These are phyloP conservation scores for Acanthosepion esculentum DNA, from an alignment of 2,888 invertebrate species.

Conservation along the genomic window DNA sequence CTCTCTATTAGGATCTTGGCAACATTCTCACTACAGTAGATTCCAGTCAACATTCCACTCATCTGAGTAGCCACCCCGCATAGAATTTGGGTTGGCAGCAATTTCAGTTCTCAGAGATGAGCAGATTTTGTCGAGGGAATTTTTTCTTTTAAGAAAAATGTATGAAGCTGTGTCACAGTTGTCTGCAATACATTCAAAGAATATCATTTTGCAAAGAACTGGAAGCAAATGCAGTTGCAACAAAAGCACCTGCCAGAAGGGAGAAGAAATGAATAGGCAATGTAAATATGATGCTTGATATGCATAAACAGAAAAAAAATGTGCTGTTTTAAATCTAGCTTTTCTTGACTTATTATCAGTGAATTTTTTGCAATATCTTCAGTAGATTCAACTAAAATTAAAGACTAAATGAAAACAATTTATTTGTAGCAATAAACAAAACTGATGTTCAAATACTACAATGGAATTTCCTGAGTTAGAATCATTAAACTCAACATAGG, in stretches of 20 bases:
- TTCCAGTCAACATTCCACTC: neutral
- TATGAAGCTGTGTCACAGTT: neutral
- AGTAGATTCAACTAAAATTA: neutral
- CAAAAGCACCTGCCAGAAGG: neutral
- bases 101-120: neutral
- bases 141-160: neutral
- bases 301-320: neutral
- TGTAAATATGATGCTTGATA: neutral
- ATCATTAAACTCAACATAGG: neutral
- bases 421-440: neutral
- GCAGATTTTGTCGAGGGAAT: neutral
- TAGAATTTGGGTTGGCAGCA: neutral
- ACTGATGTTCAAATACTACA: neutral
- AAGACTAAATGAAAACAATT: neutral
- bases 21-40: neutral
- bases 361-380: too few species aligned
- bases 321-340: neutral
- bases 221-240: neutral
- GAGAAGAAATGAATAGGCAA: neutral
- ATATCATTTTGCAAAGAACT: neutral
- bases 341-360: neutral
- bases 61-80: neutral
- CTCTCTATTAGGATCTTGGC: neutral
- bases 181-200: neutral
- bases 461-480: neutral